Evolutionary conservation across 2,888 invertebrate species (phyloP).

Genomic region (Arctia plantaginis): DNA sequence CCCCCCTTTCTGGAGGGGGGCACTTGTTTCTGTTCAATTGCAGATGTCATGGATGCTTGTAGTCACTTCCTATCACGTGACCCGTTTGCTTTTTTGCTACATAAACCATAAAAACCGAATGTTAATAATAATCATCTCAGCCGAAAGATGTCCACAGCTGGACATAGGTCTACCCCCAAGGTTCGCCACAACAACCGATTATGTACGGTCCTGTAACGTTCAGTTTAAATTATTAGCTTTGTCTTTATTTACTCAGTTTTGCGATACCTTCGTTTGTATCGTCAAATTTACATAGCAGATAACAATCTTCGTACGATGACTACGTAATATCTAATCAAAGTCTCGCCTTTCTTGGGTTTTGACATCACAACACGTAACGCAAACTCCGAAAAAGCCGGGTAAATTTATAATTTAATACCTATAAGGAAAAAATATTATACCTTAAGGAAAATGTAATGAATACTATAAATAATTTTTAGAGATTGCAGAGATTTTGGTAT

Average conservation of each 20-base stretch:
- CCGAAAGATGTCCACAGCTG: too few species aligned
- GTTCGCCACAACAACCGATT: too few species aligned
- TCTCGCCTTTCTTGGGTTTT: not conserved
- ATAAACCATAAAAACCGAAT: too few species aligned
- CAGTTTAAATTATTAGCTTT: not conserved
- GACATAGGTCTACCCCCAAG: too few species aligned
- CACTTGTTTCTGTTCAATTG: too few species aligned
- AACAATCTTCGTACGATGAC: not conserved
- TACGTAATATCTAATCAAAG: not conserved
- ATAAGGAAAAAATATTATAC: not conserved
- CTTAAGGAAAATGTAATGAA: not conserved
- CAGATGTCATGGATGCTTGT: too few species aligned
- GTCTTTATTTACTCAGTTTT: not conserved
- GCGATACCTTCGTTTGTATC: not conserved
- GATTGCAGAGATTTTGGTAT: too few species aligned
- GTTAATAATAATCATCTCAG: too few species aligned
- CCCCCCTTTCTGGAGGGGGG: too few species aligned
- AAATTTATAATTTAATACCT: not conserved
- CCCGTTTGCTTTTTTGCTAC: too few species aligned
- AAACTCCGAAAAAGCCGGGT: not conserved
- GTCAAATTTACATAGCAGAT: constrained; percentile 3
- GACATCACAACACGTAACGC: not conserved
- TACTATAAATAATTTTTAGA: not conserved
- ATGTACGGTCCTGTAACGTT: too few species aligned
- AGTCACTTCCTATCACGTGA: too few species aligned